Conservation (phyloP, 2,113 vertebrate species). For the Clupea harengus region DNA sequence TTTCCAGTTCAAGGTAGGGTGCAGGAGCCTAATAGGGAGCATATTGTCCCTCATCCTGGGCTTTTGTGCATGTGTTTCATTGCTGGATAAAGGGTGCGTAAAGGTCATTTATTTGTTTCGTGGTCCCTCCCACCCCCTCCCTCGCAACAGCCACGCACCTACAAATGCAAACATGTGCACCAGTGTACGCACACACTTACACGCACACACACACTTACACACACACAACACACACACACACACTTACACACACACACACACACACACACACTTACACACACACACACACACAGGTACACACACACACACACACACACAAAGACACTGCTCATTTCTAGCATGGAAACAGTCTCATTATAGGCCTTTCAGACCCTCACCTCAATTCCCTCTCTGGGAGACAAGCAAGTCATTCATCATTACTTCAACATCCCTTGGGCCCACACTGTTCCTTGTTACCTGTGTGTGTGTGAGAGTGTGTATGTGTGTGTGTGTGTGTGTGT, state of each 20-base stretch:
- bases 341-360: slow-evolving; percentile 21
- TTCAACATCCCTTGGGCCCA: not conserved
- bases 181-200: not conserved
- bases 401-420: slow-evolving; percentile 24
- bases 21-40: not conserved
- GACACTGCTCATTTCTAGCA: not conserved
- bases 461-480: not conserved
- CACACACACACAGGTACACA: not conserved
- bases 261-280: not conserved
- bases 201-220: not conserved
- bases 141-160: not conserved
- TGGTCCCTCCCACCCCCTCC: not conserved
- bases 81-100: not conserved
- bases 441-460: not conserved
- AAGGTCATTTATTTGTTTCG: not conserved
- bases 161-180: not conserved
- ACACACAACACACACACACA: not conserved
- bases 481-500: slow-evolving; percentile 7
- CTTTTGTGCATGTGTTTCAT: not conserved
- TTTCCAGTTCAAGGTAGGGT: slow-evolving; percentile 3
- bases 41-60: not conserved
- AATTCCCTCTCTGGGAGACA: slow-evolving; percentile 2
- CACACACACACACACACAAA: not conserved
- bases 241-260: not conserved
- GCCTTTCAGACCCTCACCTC: slow-evolving; percentile 28